A percentile compares a stretch with the other conserved stretches of the same genome.
These are phyloP conservation scores for Leptothorax acervorum DNA, from an alignment of 2,888 invertebrate genomes.

Conservation along the genomic window DNA sequence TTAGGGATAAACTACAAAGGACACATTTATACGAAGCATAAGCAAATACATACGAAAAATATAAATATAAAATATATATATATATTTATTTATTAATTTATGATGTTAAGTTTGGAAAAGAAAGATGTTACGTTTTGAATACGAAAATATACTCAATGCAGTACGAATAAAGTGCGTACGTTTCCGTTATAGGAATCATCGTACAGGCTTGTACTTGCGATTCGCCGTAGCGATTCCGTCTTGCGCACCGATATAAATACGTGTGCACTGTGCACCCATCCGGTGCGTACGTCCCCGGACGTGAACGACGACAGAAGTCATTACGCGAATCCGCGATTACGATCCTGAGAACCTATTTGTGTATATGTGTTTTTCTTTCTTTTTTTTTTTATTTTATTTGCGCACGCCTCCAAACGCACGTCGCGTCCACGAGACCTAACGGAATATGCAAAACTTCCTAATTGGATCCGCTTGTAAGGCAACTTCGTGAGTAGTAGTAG, in stretches of 20 bases:
- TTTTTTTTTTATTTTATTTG: conserved; percentile 27
- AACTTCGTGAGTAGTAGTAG: conserved; percentile 27
- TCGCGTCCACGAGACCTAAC: conserved; percentile 58
- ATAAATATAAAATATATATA: conserved; percentile 66
- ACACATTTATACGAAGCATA: conserved; percentile 69
- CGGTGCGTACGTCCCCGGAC: conserved; percentile 1
- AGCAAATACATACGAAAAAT: conserved; percentile 62
- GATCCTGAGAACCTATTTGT: conserved; percentile 54
- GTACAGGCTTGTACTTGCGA: conserved; percentile 37
- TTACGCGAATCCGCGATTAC: conserved; percentile 60
- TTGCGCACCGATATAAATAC: conserved; percentile 43
- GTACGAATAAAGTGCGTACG: conserved; percentile 70
- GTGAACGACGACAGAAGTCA: conserved; percentile 42
- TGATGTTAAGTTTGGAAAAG: conserved; percentile 81
- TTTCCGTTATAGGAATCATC: conserved; percentile 55
- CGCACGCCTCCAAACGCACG: conserved; percentile 65
- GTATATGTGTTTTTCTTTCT: conserved; percentile 31
- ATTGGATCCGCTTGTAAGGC: conserved; percentile 61
- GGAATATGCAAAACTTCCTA: conserved; percentile 66
- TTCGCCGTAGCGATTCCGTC: conserved; percentile 47
- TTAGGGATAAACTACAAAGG: conserved; percentile 62
- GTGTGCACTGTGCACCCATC: not conserved
- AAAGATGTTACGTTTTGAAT: conserved; percentile 82
- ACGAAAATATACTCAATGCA: conserved; percentile 75
- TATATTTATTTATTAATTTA: conserved; percentile 83